A percentile compares a stretch with the other conserved stretches of the same genome.
These are phyloP conservation scores for Beris chalybata DNA, from an alignment of 2,888 invertebrate species.

Conservation along the genomic window DNA sequence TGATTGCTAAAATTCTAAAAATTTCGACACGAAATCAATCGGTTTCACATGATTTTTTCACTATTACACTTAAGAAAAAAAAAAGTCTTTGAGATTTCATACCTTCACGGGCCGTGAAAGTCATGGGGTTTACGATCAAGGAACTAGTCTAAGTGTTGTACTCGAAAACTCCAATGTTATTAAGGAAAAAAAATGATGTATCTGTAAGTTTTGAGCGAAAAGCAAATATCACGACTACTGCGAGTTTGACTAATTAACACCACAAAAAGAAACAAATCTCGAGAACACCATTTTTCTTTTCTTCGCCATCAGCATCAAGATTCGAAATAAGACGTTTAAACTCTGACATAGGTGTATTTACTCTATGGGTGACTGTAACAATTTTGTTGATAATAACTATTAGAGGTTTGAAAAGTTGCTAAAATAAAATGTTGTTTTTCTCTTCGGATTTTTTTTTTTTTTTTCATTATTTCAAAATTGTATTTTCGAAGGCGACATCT, in stretches of 20 bases:
- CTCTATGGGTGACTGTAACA: slow-evolving; percentile 17
- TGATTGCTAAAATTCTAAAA: too few species aligned
- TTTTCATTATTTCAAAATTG: too few species aligned
- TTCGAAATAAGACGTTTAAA: slow-evolving; percentile 25
- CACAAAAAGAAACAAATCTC: slow-evolving; percentile 24
- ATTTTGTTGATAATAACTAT: slow-evolving; percentile 15
- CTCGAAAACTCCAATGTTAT: too few species aligned
- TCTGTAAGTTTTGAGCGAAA: slow-evolving; percentile 16
- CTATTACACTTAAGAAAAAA: too few species aligned
- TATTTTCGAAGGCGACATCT: too few species aligned
- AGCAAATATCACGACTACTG: slow-evolving; percentile 28
- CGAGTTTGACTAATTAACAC: slow-evolving; percentile 30
- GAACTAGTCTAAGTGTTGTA: too few species aligned
- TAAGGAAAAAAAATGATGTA: not conserved
- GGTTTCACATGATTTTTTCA: too few species aligned
- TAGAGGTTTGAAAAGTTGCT: slow-evolving; percentile 23
- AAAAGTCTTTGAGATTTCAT: too few species aligned
- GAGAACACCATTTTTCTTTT: slow-evolving; percentile 28
- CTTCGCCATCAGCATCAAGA: not conserved
- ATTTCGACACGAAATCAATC: too few species aligned
- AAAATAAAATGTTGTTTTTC: slow-evolving; percentile 6
- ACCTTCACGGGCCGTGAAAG: too few species aligned
- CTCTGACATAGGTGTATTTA: slow-evolving; percentile 21
- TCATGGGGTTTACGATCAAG: too few species aligned
- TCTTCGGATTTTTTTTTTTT: too few species aligned